Percentiles rank a stretch among this genome's conserved stretches.
Conservation (phyloP, 37 sponge, comb jelly and placozoan genomes). For the Petrosia ficiformis region DNA sequence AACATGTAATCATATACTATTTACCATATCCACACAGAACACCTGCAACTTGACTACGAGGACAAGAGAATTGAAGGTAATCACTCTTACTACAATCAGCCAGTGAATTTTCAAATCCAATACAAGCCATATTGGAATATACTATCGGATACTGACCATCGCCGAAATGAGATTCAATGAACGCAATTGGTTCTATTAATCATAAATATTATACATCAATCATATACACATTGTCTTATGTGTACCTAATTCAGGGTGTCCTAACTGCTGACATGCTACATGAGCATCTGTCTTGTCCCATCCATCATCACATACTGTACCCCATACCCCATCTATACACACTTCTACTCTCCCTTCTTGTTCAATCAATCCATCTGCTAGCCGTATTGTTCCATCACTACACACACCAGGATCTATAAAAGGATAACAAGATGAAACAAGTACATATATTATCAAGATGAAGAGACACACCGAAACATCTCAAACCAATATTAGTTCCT, state of each 20-base stretch:
- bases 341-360: neutral
- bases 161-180: neutral
- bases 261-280: neutral
- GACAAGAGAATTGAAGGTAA: neutral
- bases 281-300: neutral
- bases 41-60: conserved; percentile 4
- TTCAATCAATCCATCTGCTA: neutral
- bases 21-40: conserved; percentile 5
- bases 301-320: neutral
- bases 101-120: neutral
- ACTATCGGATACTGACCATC: conserved; percentile 14
- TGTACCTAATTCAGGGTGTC: neutral
- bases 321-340: neutral
- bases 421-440: neutral
- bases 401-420: neutral
- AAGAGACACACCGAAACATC: neutral
- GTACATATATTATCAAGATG: neutral
- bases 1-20: neutral
- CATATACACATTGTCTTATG: no score
- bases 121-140: conserved; percentile 1
- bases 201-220: no score
- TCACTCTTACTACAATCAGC: neutral
- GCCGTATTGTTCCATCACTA: neutral
- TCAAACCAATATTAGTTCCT: neutral
- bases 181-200: conserved; percentile 10